These are phyloP conservation scores for Hedya salicella DNA, from an alignment of 2,888 invertebrate species.

Conservation along the genomic window DNA sequence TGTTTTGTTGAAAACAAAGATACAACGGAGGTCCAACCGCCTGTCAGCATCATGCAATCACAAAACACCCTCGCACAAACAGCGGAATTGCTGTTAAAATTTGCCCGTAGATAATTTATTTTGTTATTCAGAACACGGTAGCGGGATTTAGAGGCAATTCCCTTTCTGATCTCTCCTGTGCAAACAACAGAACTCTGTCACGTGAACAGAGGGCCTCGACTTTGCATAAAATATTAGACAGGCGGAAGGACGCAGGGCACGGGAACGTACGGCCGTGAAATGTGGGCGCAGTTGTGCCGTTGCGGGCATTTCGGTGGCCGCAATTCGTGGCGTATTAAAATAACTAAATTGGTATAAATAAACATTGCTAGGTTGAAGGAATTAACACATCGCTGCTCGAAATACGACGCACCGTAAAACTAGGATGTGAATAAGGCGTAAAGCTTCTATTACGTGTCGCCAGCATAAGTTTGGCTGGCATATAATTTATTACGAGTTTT, in stretches of 20 bases:
- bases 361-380: no score
- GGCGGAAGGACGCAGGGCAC: conserved; percentile 41
- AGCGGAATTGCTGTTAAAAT: conserved; percentile 64
- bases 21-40: no score
- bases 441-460: no score
- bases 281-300: neutral
- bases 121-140: conserved; percentile 77
- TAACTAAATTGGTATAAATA: no score
- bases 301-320: neutral
- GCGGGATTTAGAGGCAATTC: conserved; percentile 79
- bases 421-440: no score
- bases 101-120: conserved; percentile 70
- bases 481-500: no score
- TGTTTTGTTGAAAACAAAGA: no score
- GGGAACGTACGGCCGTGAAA: conserved; percentile 24
- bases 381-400: no score
- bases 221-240: conserved; percentile 80
- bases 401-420: no score
- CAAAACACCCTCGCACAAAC: conserved; percentile 6
- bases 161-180: conserved; percentile 79
- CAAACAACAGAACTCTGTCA: conserved; percentile 77
- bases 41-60: neutral
- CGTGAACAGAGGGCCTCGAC: conserved; percentile 65
- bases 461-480: no score
- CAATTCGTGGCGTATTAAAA: no score